phyloP scores from a whole-genome alignment of 2,888 invertebrate genomes.

The Parnassius smintheus region DNA sequence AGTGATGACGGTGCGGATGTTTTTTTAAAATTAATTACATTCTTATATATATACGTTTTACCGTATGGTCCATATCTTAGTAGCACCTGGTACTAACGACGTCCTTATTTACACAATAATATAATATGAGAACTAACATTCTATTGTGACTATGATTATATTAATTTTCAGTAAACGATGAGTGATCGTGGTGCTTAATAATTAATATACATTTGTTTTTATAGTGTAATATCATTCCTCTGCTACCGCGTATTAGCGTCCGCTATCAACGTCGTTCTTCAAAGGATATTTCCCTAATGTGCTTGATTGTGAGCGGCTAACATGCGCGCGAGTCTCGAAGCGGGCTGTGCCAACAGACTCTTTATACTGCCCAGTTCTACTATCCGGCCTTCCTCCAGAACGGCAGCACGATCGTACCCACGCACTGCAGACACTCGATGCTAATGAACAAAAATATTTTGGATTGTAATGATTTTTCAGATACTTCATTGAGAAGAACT shows the following conservation, averaged over 20 bases:
- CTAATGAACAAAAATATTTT: conserved; percentile 54
- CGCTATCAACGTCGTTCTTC: background rate
- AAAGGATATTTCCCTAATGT: conserved; percentile 30
- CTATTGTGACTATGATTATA: too few relatives aligned
- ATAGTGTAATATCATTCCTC: too few relatives aligned
- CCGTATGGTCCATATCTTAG: too few relatives aligned
- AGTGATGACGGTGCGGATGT: too few relatives aligned
- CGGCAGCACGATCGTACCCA: conserved; percentile 85
- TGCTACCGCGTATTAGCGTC: background rate
- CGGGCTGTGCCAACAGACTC: conserved; percentile 77
- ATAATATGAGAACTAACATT: too few relatives aligned
- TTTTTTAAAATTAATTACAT: too few relatives aligned
- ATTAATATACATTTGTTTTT: background rate
- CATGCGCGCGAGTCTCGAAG: conserved; percentile 82
- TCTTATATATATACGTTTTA: too few relatives aligned
- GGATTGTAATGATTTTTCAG: background rate
- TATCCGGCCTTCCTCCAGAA: conserved; percentile 85
- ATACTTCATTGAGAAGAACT: background rate
- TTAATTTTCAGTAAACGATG: too few relatives aligned
- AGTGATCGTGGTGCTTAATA: too few relatives aligned
- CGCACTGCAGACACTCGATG: conserved; percentile 88
- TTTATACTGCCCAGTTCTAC: conserved; percentile 84
- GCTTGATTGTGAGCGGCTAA: conserved; percentile 58
- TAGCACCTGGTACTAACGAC: too few relatives aligned
- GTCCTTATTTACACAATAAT: too few relatives aligned